These are phyloP conservation scores for Prionace glauca DNA, from an alignment of 2,797 vertebrate genomes.

Conservation along the genomic window DNA sequence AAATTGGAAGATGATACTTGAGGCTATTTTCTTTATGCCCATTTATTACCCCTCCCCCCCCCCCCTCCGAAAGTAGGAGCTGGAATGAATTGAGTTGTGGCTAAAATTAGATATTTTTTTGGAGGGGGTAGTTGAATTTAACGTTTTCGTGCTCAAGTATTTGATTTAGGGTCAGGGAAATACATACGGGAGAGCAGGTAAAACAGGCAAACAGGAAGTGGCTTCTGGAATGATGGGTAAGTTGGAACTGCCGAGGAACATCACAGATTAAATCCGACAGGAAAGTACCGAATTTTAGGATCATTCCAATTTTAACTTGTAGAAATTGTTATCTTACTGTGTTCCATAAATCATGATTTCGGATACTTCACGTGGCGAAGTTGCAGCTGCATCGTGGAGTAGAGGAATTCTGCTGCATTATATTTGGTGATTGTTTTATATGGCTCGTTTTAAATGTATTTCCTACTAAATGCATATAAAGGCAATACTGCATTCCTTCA, in stretches of 20 bases:
- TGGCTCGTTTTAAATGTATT: not conserved
- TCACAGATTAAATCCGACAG: not conserved
- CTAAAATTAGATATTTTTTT: not conserved
- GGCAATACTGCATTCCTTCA: not conserved
- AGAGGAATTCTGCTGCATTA: constrained; percentile 21
- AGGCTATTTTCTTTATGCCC: no score
- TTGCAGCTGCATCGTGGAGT: not conserved
- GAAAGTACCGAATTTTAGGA: constrained; percentile 9
- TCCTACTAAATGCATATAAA: not conserved
- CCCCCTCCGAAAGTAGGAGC: not conserved
- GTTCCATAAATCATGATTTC: not conserved
- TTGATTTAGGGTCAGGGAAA: not conserved
- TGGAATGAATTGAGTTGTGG: not conserved
- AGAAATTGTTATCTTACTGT: not conserved
- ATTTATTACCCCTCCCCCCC: no score
- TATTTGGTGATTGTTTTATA: not conserved
- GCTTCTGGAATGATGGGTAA: constrained; percentile 32
- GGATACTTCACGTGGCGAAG: not conserved
- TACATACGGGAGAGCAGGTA: not conserved
- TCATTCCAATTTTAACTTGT: not conserved
- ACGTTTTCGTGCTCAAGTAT: not conserved
- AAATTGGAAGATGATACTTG: not conserved
- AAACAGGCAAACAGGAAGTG: constrained; percentile 34
- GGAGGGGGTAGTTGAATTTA: not conserved
- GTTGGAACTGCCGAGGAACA: not conserved